A percentile compares a stretch with the other conserved stretches of the same genome.
These are phyloP conservation scores for Acleris literana DNA, from an alignment of 2,888 invertebrate species.

Conservation along the genomic window DNA sequence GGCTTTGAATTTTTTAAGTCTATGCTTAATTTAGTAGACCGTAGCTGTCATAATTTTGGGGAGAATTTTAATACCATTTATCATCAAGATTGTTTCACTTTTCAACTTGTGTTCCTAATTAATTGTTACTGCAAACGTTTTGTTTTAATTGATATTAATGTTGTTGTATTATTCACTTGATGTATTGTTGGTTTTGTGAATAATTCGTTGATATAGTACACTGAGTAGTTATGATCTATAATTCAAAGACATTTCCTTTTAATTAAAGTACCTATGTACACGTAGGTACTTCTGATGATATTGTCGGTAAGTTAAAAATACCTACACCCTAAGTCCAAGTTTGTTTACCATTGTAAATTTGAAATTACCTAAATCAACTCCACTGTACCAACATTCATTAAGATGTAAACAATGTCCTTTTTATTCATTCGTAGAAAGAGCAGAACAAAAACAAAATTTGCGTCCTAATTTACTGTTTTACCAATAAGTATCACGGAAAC, in stretches of 20 bases:
- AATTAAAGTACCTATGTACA: too few relatives aligned
- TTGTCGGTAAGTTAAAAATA: too few relatives aligned
- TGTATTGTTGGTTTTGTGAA: too few relatives aligned
- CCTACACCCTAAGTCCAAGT: too few relatives aligned
- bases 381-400: slow-evolving; percentile 18
- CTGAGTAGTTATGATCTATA: too few relatives aligned
- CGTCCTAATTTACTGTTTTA: slow-evolving; percentile 64
- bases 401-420: slow-evolving; percentile 50
- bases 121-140: slow-evolving; percentile 1
- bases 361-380: not conserved
- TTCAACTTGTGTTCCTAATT: slow-evolving; percentile 18
- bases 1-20: slow-evolving; percentile 68
- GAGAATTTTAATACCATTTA: slow-evolving; percentile 49
- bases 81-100: slow-evolving; percentile 25
- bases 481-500: slow-evolving; percentile 69
- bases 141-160: not conserved
- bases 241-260: too few relatives aligned
- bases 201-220: too few relatives aligned
- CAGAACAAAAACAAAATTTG: slow-evolving; percentile 40
- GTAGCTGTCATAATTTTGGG: slow-evolving; percentile 66
- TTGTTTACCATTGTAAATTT: not conserved
- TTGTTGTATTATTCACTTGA: not conserved
- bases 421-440: slow-evolving; percentile 27
- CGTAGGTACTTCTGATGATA: too few relatives aligned
- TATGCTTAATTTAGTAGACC: slow-evolving; percentile 68